Conservation (phyloP, 2,113 vertebrate species). For the Holacanthus passer region DNA sequence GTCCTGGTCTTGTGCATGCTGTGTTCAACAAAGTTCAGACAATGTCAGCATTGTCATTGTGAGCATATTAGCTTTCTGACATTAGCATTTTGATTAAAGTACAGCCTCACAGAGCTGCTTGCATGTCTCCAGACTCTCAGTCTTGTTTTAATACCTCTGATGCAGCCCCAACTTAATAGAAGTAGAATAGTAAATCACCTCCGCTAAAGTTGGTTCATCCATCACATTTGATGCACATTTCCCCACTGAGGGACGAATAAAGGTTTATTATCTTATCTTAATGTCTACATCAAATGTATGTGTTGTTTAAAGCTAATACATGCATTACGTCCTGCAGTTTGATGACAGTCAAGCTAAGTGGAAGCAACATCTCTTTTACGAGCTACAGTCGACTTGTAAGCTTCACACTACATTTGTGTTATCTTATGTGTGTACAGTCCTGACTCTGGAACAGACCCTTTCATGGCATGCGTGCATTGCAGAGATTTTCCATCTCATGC, state of each 20-base stretch:
- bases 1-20: neutral
- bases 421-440: constrained; percentile 2
- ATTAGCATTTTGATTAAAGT: no score
- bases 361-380: neutral
- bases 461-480: neutral
- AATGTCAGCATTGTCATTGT: no score
- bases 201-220: neutral
- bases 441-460: neutral
- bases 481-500: constrained; percentile 6
- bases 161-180: no score
- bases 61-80: no score
- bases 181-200: no score
- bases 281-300: no score
- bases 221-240: neutral
- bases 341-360: neutral
- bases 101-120: no score
- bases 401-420: constrained; percentile 11
- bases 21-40: no score
- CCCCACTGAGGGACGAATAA: no score
- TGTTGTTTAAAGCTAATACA: neutral
- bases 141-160: no score
- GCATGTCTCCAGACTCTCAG: no score
- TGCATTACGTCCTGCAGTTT: neutral
- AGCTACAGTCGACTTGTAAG: neutral
- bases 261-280: no score